A percentile compares a stretch with the other conserved stretches of the same genome.
These are phyloP conservation scores for Gadopsis marmoratus DNA, from an alignment of 2,797 vertebrate species.

Conservation along the genomic window DNA sequence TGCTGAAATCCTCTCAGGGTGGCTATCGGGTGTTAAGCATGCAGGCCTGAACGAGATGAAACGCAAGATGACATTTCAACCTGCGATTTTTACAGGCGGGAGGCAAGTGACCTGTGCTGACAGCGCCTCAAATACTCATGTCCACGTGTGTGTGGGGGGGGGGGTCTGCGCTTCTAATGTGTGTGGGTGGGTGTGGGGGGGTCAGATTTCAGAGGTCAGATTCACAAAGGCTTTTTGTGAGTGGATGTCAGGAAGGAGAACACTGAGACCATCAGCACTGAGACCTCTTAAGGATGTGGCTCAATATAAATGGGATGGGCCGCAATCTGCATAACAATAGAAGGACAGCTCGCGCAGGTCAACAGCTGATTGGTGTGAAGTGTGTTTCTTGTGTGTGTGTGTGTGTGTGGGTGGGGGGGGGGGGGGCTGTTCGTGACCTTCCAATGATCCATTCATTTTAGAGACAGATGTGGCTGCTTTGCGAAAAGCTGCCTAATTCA, in stretches of 20 bases:
- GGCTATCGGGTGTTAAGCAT: slow-evolving; percentile 58
- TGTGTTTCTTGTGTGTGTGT: no score
- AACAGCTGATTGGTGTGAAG: slow-evolving; percentile 22
- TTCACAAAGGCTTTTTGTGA: slow-evolving; percentile 71
- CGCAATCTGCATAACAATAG: slow-evolving; percentile 49
- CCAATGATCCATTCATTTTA: neutral
- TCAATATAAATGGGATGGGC: slow-evolving; percentile 13
- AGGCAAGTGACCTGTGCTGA: slow-evolving; percentile 36
- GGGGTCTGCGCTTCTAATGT: slow-evolving; percentile 31
- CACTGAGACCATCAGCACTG: slow-evolving; percentile 13
- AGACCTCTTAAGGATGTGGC: slow-evolving; percentile 8
- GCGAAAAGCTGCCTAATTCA: neutral
- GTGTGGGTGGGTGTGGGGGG: neutral
- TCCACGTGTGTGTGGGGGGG: slow-evolving; percentile 15
- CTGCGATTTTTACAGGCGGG: slow-evolving; percentile 37
- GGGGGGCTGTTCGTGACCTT: neutral
- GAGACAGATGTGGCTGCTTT: neutral
- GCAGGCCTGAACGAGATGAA: slow-evolving; percentile 46
- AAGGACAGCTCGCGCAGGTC: neutral
- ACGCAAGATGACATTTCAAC: slow-evolving; percentile 58
- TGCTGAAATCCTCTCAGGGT: slow-evolving; percentile 50
- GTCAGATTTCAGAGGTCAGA: slow-evolving; percentile 66
- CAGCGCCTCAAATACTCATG: slow-evolving; percentile 14
- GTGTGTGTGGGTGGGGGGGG: no score
- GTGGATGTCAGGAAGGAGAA: slow-evolving; percentile 42